Base-by-base conservation (phyloP, 2,113 vertebrate genomes). In the Romanogobio albipinnatus region DNA sequence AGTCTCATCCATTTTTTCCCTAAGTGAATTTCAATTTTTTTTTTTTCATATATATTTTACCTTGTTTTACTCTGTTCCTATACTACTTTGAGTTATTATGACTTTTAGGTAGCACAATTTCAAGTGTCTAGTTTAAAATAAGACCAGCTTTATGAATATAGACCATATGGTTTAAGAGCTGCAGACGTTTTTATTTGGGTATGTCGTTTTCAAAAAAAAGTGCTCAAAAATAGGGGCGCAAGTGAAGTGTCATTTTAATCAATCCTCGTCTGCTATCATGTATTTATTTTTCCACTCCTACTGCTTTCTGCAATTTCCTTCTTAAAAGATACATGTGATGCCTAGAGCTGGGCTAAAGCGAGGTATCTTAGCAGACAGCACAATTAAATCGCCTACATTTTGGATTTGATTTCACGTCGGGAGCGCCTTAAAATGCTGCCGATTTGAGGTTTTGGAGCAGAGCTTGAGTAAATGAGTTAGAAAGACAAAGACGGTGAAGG, bases 401-500 rank as follows among this genome's bases (percentile, higher is more conserved):
- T 43, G 68, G 68, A 71, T 71, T 71, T n/a, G 68, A 22, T 70
- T 70, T 70, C 17, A 22, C 29, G 7, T 70, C 1, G 3, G 66
- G 17, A 39, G 66, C 7, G 2, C 9, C 29, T 61, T 61, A 43
- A 78, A 78, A 61, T 78, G 5, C 76, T 78, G 33, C 76, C 29
- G 36, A n/a, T 43, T 39, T 33, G 36, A 43, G 33, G 33, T 39
- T 61, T 78, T 78, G 53, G 29, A n/a, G 29, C 53, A 45, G 22
- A 47, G 33, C 17, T 87, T 17, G 78, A 64, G 56, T 24, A 71
- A 62, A 59, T 49, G 82, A 83, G 74, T 49, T 49, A 59, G 61
- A 24, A 84, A 61, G 24, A 36, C 8, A 47, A 71, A n/a, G 70
- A 62, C 3, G 47, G n/a, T 10, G 58, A 29, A 17, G n/a, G 58